phyloP scores from a whole-genome alignment of 2,113 vertebrate genomes.

The Mastomys coucha region DNA sequence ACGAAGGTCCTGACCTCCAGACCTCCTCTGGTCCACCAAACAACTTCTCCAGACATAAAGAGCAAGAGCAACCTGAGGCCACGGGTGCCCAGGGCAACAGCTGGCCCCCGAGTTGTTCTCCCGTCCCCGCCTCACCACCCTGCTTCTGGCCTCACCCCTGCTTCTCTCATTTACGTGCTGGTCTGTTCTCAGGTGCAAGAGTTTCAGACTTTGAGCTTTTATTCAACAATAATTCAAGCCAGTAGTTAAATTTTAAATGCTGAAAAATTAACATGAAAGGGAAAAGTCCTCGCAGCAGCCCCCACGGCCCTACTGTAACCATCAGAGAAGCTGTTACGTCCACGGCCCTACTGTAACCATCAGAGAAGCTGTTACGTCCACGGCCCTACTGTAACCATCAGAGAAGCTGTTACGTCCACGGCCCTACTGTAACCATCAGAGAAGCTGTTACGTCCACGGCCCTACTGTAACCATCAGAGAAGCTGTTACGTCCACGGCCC shows the following conservation, averaged over 20 bases:
- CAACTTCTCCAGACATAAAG: not conserved
- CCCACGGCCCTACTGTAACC: not conserved
- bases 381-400: too few relatives aligned
- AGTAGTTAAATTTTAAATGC: conserved; percentile 5
- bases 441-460: too few relatives aligned
- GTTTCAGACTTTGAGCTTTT: not conserved
- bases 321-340: too few relatives aligned
- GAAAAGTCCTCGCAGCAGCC: not conserved
- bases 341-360: too few relatives aligned
- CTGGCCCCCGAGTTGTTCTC: not conserved
- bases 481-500: too few relatives aligned
- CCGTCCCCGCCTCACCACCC: too few relatives aligned
- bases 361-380: too few relatives aligned
- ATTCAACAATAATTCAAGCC: conserved; percentile 28
- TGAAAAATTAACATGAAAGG: not conserved
- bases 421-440: too few relatives aligned
- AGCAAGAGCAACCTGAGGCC: not conserved
- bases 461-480: not conserved
- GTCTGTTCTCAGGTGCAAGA: not conserved
- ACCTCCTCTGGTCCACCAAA: not conserved
- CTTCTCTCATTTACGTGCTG: not conserved
- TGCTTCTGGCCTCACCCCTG: not conserved
- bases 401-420: too few relatives aligned
- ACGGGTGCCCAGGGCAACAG: not conserved
- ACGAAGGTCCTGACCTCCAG: too few relatives aligned